phyloP scores from a whole-genome alignment of 2,888 invertebrate genomes.

The Sisyra terminalis region DNA sequence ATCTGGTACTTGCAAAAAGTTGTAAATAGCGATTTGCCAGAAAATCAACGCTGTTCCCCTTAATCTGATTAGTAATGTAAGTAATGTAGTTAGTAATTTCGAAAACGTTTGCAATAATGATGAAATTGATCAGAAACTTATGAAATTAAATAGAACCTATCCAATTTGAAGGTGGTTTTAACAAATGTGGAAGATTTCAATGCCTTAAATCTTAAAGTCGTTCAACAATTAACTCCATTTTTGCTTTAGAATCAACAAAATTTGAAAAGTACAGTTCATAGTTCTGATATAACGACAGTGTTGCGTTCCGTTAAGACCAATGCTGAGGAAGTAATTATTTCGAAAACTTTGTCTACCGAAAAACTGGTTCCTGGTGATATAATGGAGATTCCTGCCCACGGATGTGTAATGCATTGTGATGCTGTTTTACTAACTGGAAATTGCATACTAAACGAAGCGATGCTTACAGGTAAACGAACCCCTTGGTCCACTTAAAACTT shows the following conservation, averaged over 20 bases:
- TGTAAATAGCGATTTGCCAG: no score
- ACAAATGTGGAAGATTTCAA: no score
- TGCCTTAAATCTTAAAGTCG: no score
- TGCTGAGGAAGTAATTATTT: conserved; percentile 21
- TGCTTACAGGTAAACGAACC: conserved; percentile 94
- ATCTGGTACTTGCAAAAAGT: no score
- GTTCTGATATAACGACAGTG: conserved; percentile 48
- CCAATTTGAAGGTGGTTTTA: no score
- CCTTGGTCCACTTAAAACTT: no score
- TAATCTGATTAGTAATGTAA: no score
- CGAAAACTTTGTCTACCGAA: conserved; percentile 45
- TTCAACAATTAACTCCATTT: conserved; percentile 9
- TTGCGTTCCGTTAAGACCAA: conserved; percentile 25
- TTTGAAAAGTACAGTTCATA: conserved; percentile 70
- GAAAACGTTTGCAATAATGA: no score
- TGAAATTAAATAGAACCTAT: no score
- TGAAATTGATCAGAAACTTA: no score
- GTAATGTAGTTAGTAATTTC: no score
- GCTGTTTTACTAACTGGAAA: conserved; percentile 72
- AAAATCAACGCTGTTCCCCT: no score
- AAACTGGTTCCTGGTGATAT: conserved; percentile 81
- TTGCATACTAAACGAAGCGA: conserved; percentile 87
- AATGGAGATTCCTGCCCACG: conserved; percentile 62
- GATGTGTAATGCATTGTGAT: conserved; percentile 83
- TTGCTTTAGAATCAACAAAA: conserved; percentile 66